Conservation (phyloP, 2,113 vertebrate species). For the Neogobius melanostomus region DNA sequence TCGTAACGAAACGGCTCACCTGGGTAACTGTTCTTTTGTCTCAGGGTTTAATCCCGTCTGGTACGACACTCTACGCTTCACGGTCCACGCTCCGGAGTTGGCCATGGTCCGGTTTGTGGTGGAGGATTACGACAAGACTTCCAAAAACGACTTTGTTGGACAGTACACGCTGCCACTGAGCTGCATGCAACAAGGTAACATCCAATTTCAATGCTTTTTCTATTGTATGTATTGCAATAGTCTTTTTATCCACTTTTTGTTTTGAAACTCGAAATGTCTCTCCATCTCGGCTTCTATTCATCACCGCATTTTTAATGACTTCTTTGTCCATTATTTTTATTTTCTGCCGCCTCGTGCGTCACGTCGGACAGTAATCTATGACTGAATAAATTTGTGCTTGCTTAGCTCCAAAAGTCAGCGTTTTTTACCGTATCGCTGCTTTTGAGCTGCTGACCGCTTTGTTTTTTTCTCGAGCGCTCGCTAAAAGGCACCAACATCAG, state of each 20-base stretch:
- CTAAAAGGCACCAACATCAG: not conserved
- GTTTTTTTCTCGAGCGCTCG: not conserved
- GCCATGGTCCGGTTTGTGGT: slow-evolving; percentile 90
- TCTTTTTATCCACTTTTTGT: too few relatives aligned
- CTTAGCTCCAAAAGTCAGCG: not conserved
- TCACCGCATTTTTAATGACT: not conserved
- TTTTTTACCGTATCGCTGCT: not conserved
- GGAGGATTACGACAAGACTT: slow-evolving; percentile 90
- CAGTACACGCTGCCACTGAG: slow-evolving; percentile 89
- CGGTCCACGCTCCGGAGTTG: slow-evolving; percentile 84
- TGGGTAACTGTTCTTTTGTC: not conserved
- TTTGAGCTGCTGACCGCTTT: not conserved
- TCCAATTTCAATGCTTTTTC: too few relatives aligned
- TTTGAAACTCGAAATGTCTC: not conserved
- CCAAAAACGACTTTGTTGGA: slow-evolving; percentile 91
- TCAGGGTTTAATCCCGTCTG: slow-evolving; percentile 93
- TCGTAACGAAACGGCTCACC: too few relatives aligned
- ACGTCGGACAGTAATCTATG: not conserved
- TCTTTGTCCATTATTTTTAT: not conserved
- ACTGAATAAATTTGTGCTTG: not conserved
- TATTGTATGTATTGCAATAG: too few relatives aligned
- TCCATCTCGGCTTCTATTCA: not conserved
- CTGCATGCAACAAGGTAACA: slow-evolving; percentile 86
- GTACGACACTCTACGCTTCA: slow-evolving; percentile 87
- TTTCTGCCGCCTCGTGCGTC: not conserved